Evolutionary conservation across 2,113 vertebrate species (phyloP), one percentile per base, ranked within the genome.

Genomic region (Tautogolabrus adspersus): DNA sequence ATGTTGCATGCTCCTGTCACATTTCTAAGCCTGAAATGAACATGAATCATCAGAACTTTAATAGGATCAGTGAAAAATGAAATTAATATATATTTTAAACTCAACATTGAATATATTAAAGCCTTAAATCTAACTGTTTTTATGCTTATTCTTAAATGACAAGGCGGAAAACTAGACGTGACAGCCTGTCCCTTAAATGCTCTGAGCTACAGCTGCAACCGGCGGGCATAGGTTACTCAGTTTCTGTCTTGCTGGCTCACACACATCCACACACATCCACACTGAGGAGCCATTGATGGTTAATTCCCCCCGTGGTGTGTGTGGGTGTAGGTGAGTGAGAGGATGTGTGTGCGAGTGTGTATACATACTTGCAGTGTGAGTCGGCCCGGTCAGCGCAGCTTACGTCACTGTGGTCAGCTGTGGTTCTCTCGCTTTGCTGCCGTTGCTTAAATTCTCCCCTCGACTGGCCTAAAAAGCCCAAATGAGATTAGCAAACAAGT

Each of bases 381-480:
- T 74, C 21, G 5, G 73, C 46, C 80, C 22, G 34, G 72, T 81
- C 74, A 73, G 83, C 15, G n/a, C 37, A 6, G 44, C 51, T 87
- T 68, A 89, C 81, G 83, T 90, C 86, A 89, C 86, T 82, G 88
- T 75, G 88, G 88, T 92, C 88, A 92, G 87, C 75, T 90, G 89
- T 51, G 78, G 76, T 68, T 81, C 75, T 79, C 64, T 74, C 60
- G 59, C 83, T 83, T 76, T 81, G 60, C 71, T 82, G 76, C 68
- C 34, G 44, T 70, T 59, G 77, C 82, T 86, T 60, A 76, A 74
- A 88, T 85, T 83, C 85, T 72, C 83, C 78, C 81, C 11, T 68
- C 37, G 72, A 83, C 77, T 82, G 84, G 82, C 74, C 84, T 70
- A 63, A 66, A 83, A 75, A 77, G 59, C 81, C 66, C 34, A 75